Evolutionary conservation across 2,888 invertebrate genomes (phyloP), one percentile per base, ranked within the genome.

Genomic region (Linhomoeus sp.): DNA sequence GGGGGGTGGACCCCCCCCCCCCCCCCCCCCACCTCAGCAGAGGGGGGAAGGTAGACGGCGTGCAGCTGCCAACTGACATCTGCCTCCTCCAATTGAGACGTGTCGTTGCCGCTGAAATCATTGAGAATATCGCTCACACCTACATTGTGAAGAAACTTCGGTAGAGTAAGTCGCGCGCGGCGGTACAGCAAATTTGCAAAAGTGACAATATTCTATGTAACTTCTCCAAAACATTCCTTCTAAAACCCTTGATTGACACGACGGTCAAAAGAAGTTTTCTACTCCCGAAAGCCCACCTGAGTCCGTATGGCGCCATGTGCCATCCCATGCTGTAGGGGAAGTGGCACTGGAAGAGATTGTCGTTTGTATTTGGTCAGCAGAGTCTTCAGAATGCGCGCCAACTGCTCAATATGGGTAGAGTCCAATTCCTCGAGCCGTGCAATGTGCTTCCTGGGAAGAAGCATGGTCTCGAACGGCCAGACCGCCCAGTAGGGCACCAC

Each of bases 401-500:
- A 67, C 45, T 72, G 67, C 63, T 54, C 24, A 17, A 48, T 35
- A 56, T 92, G 84, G 0, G 60, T 60, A 45, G 72, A 66, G 63
- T 54, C 24, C n/a, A 48, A 35, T 56, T 92, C 85, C 0, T 60
- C 60, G 59, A 94, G 73, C 17, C 87, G 70, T 54, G 77, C 75
- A 0, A 77, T 71, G 57, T 83, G 82, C 42, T 78, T 72, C 79
- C 0, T 84, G 80, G 68, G 90, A 80, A 68, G 76, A 36, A 72
- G 53, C 63, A 72, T 66, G 0, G 69, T 68, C 54, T 72, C 72
- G 83, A 63, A 73, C 0, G 75, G 75, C 92, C 94, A 97, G 0
- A 79, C 71, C 0, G 92, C 94, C 97, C 97, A 99, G 64, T 80
- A 97, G 0, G 97, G 94, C 0, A 97, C 88, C 3, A 97, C 67